Base-by-base conservation (phyloP, 2,113 vertebrate species). In the Loxodonta africana region DNA sequence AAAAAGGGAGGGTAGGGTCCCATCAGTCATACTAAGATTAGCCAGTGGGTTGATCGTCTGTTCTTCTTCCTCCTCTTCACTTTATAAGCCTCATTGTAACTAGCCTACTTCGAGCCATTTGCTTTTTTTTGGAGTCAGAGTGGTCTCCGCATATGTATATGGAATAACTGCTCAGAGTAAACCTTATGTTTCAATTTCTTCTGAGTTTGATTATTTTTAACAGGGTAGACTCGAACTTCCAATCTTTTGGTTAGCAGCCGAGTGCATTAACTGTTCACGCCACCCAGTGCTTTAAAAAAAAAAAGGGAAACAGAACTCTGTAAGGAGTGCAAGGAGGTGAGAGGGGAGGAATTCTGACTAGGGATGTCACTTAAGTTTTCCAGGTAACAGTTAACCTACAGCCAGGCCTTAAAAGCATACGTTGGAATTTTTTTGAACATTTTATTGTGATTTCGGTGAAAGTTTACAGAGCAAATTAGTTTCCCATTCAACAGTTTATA, bases 341-440 rank as follows among this genome's bases (percentile, higher is more conserved):
- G 10, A 69, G 18, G 15, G 20, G 8, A 81, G 69, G 33, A 25
- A 57, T 83, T 87, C 85, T 44, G 63, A 37, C 1, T 4, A 7
- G 4, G 12, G 1, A 6, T 37, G 9, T 33, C 11, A 28, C 8
- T 8, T 41, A 6, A 0, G 0, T 2, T 33, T n/a, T 88, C 51
- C 69, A 48, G 15, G 6, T 71, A 44, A 84, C 25, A 4, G 10
- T 48, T 82, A 6, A 26, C 28, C 33, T 69, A 71, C 25, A 69
- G 15, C 28, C 10, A 41, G 71, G 53, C 4, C 41, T 90, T 71
- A 21, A 15, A 20, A 33, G 46, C 14, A 7, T 33, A 53, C 20
- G 4, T 30, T 65, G 82, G 71, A 71, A 69, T 41, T 87, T 57
- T 17, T 57, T 12, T 57, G 11, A 57, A 57, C 12, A 17, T 57